Evolutionary conservation across 1,140 invertebrate genomes (phyloP).

Genomic region (Triops cancriformis): DNA sequence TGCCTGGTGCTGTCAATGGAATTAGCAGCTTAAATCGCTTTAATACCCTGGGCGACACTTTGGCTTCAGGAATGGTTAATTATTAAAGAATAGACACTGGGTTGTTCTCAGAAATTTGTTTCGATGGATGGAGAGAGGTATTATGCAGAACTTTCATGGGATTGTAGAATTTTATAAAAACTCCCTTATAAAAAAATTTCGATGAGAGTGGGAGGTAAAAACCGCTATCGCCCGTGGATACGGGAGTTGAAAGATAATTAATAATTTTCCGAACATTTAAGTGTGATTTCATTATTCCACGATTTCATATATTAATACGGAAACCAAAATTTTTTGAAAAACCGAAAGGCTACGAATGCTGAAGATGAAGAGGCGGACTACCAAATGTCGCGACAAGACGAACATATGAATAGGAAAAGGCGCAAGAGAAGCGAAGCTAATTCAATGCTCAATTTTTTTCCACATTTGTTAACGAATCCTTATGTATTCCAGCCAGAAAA

Average conservation of each 20-base stretch:
- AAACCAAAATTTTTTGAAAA: constrained; percentile 18
- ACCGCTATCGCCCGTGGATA: too few species aligned
- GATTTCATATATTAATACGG: constrained; percentile 20
- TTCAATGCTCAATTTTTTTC: too few species aligned
- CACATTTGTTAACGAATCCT: too few species aligned
- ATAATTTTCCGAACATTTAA: not conserved
- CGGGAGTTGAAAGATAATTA: too few species aligned
- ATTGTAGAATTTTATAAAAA: too few species aligned
- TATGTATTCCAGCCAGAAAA: too few species aligned
- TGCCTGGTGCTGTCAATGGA: constrained; percentile 32
- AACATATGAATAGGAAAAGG: not conserved
- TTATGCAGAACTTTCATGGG: too few species aligned
- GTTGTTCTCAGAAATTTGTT: too few species aligned
- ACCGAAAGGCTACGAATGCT: too few species aligned
- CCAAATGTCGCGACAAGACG: not conserved
- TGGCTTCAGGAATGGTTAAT: constrained; percentile 37
- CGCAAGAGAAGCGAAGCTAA: not conserved
- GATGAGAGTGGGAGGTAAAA: too few species aligned
- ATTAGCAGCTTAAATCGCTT: constrained; percentile 38
- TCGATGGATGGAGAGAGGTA: too few species aligned
- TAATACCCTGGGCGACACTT: constrained; percentile 33
- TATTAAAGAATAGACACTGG: not conserved
- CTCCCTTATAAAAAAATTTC: too few species aligned
- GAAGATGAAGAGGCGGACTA: not conserved
- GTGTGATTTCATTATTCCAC: not conserved